Percentiles rank a stretch among this genome's conserved stretches.
These are phyloP conservation scores for Naso thynnoides DNA, from an alignment of 2,797 vertebrate species.

Conservation along the genomic window DNA sequence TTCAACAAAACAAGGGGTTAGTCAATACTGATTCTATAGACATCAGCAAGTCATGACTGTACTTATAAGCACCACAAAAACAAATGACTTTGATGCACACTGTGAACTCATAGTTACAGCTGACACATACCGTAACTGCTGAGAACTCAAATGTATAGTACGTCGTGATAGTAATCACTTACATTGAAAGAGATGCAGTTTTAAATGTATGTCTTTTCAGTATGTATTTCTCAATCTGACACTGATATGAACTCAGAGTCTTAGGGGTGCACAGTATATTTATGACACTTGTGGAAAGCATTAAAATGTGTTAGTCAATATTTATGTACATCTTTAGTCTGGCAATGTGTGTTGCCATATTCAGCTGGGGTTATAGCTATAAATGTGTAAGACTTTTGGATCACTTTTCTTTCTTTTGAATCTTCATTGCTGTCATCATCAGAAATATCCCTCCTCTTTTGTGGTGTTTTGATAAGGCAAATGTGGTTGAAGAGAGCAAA, in stretches of 20 bases:
- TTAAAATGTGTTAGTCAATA: constrained; percentile 48
- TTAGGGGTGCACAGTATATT: constrained; percentile 29
- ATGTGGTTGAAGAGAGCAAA: constrained; percentile 82
- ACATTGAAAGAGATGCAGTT: neutral
- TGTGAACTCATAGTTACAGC: constrained; percentile 5
- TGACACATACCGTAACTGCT: neutral
- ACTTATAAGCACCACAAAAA: neutral
- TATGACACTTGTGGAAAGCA: constrained; percentile 43
- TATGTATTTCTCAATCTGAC: constrained; percentile 19
- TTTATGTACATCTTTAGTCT: constrained; percentile 41
- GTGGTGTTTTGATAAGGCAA: constrained; percentile 80
- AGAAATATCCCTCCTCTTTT: constrained; percentile 70
- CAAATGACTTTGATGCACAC: neutral
- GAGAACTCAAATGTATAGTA: neutral
- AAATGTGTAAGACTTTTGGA: constrained; percentile 55
- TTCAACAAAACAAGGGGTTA: neutral
- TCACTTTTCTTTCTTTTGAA: constrained; percentile 51
- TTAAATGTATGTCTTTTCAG: constrained; percentile 29
- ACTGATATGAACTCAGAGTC: constrained; percentile 25
- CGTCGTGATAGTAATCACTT: constrained; percentile 14
- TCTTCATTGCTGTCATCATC: constrained; percentile 66
- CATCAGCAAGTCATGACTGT: neutral
- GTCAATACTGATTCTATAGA: neutral
- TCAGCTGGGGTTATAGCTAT: constrained; percentile 36
- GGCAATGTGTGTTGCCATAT: constrained; percentile 19